Percentiles rank a stretch among this genome's conserved stretches.
Evolutionary conservation across 2,797 vertebrate genomes (phyloP).

Genomic region (Eulemur mongoz): DNA sequence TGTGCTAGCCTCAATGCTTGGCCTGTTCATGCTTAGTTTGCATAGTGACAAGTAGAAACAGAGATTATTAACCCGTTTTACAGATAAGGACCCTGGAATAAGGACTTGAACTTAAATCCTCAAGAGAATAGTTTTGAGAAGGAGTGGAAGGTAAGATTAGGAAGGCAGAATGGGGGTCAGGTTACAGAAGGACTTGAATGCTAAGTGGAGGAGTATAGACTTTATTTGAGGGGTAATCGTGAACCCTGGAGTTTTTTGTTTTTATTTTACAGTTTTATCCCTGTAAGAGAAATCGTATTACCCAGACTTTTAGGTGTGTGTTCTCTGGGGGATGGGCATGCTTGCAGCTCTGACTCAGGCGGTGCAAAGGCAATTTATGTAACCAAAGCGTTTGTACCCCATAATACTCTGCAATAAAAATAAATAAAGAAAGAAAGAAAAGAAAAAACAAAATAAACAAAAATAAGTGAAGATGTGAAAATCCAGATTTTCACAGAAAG

Average conservation of each 20-base stretch:
- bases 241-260: background rate
- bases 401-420: no score
- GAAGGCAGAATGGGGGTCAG: background rate
- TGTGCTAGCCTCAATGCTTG: background rate
- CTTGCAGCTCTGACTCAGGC: no score
- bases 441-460: no score
- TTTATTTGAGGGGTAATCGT: background rate
- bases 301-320: background rate
- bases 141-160: background rate
- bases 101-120: background rate
- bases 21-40: background rate
- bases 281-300: background rate
- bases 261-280: slow-evolving; percentile 27
- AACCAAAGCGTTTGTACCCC: no score
- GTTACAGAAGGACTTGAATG: background rate
- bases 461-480: background rate
- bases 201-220: background rate
- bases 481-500: slow-evolving; percentile 4
- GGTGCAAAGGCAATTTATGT: no score
- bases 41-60: background rate
- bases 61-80: background rate
- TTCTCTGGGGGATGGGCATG: no score
- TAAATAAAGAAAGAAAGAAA: no score
- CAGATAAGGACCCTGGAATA: background rate
- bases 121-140: background rate